Evolutionary conservation across 2,113 vertebrate genomes (phyloP), one percentile per base, ranked within the genome.

Genomic region (Indri indri): DNA sequence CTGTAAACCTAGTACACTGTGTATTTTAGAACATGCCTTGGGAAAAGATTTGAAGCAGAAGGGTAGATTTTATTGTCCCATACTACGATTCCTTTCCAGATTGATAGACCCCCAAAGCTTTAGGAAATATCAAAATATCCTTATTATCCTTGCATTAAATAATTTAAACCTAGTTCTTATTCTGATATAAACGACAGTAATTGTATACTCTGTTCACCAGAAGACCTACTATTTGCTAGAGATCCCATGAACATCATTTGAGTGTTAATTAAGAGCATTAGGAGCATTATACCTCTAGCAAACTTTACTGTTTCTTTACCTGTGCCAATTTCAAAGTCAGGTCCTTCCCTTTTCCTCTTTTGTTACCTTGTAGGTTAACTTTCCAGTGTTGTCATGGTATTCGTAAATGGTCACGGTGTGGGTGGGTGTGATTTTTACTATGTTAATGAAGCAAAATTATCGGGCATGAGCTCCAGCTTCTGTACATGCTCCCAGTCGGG

Each of bases 141-240:
- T 90, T 9, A 30, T 25, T 83, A 94, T 96, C 20, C 40, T 63
- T 45, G 27, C 14, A 17, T 10, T 2, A 12, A 85, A 81, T 45
- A 40, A 20, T 85, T 95, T 95, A 94, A 32, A 88, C 3, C 61
- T 71, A 1, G 0, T 27, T 87, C 1, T 70, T 52, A 54, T 45
- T 77, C 11, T 93, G 65, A 81, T 59, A 57, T 37, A 37, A 84
- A 90, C 8, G 3, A 10, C 57, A 85, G 59, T 61, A 93, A 91
- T 83, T 5, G 23, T 3, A 87, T 0, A 22, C 13, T 18, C 23
- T 59, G 54, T 0, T 0, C 52, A 95, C 0, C 27, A 52, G 27
- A 84, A 13, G 76, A 40, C 10, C 30, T 20, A 63, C 17, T 59
- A 6, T 83, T 89, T 30, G 18, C 66, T 77, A 70, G 57, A 82